Percentiles rank a stretch among this genome's conserved stretches.
phyloP scores from a whole-genome alignment of 2,113 vertebrate species.

The Hippocampus zosterae region DNA sequence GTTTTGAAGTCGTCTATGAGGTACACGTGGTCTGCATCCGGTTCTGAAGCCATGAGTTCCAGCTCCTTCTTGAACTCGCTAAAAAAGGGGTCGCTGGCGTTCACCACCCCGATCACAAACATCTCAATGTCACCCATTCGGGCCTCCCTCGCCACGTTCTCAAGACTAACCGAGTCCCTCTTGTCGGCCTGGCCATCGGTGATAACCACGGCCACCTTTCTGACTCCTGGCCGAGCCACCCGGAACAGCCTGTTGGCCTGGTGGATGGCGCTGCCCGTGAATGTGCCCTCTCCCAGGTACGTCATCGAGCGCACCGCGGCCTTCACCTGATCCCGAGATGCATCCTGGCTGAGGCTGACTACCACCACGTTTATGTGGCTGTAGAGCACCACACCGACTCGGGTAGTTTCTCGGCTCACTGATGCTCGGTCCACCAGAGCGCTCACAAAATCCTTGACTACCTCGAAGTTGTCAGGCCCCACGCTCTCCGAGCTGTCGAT shows the following conservation, averaged over 20 bases:
- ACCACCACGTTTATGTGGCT: slow-evolving; percentile 76
- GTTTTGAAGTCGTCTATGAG: slow-evolving; percentile 76
- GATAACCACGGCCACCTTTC: slow-evolving; percentile 80
- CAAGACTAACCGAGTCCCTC: slow-evolving; percentile 70
- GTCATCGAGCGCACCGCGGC: slow-evolving; percentile 72
- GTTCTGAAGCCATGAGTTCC: slow-evolving; percentile 77
- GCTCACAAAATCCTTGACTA: slow-evolving; percentile 81
- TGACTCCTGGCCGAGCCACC: slow-evolving; percentile 56
- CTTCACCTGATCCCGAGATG: slow-evolving; percentile 71
- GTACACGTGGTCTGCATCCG: slow-evolving; percentile 75
- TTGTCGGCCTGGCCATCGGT: slow-evolving; percentile 79
- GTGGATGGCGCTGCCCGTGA: slow-evolving; percentile 76
- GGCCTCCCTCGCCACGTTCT: slow-evolving; percentile 61
- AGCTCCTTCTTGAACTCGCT: slow-evolving; percentile 76
- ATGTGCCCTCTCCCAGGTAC: slow-evolving; percentile 82
- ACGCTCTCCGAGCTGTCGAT: slow-evolving; percentile 88
- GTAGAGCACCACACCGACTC: slow-evolving; percentile 80
- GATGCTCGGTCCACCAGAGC: slow-evolving; percentile 71
- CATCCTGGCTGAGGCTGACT: slow-evolving; percentile 66
- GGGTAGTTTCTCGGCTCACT: slow-evolving; percentile 44
- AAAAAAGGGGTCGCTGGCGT: slow-evolving; percentile 71
- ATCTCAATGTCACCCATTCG: slow-evolving; percentile 67
- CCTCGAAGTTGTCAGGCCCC: slow-evolving; percentile 77
- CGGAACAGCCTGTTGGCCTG: slow-evolving; percentile 70
- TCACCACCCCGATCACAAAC: slow-evolving; percentile 80